Conservation (phyloP, 2,888 invertebrate species). For the Xanthorhoe designata region DNA sequence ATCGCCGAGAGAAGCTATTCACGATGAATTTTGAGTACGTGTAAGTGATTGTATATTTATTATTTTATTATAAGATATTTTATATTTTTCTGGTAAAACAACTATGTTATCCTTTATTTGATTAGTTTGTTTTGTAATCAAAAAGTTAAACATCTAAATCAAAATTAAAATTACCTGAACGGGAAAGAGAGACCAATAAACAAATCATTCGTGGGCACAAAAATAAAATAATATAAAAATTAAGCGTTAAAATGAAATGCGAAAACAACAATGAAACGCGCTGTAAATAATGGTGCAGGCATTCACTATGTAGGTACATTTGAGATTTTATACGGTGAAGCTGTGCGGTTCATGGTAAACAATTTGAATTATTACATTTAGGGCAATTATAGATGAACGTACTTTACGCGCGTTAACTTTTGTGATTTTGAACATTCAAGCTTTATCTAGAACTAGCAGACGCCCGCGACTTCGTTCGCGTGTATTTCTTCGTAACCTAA, state of each 20-base stretch:
- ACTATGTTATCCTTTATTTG: not conserved
- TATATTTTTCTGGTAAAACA: not conserved
- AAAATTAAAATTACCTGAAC: constrained; percentile 23
- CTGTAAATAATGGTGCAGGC: constrained; percentile 82
- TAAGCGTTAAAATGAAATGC: constrained; percentile 79
- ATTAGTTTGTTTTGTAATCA: constrained; percentile 1
- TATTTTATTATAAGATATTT: no score
- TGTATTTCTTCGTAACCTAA: no score
- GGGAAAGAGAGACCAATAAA: constrained; percentile 68
- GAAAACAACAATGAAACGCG: constrained; percentile 82
- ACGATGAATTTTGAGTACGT: constrained; percentile 44
- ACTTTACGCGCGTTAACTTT: not conserved
- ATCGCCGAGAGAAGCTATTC: constrained; percentile 65
- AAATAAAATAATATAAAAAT: constrained; percentile 74
- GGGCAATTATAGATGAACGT: not conserved
- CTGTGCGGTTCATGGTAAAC: constrained; percentile 67
- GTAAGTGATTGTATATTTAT: not conserved
- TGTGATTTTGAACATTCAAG: not conserved
- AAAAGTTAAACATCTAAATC: constrained; percentile 8
- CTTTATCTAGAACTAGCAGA: not conserved
- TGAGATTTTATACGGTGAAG: constrained; percentile 77
- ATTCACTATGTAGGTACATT: constrained; percentile 82
- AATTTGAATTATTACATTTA: constrained; percentile 80
- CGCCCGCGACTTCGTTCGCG: no score
- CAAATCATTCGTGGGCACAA: constrained; percentile 73